Percentiles rank a stretch among this genome's conserved stretches.
phyloP scores from a whole-genome alignment of 2,113 vertebrate species.

The Pteronura brasiliensis region DNA sequence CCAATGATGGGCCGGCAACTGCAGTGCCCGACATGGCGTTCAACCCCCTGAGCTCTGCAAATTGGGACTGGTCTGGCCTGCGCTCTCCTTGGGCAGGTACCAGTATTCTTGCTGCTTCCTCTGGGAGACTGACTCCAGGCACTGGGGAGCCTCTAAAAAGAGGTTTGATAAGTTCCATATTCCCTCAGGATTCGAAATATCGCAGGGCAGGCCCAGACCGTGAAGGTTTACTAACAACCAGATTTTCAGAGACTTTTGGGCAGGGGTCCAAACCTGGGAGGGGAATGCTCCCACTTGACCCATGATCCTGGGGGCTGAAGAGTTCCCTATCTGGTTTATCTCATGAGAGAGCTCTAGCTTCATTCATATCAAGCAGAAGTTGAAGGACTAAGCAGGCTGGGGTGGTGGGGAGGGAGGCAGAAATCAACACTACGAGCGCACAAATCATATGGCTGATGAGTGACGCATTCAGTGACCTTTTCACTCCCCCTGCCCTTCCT shows the following conservation, averaged over 20 bases:
- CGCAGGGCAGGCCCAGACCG: background rate
- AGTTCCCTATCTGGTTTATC: background rate
- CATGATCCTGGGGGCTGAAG: background rate
- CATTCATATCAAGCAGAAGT: background rate
- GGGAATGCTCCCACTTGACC: background rate
- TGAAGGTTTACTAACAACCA: background rate
- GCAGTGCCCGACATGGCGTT: background rate
- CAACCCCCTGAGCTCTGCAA: background rate
- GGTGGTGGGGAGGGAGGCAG: background rate
- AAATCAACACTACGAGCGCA: too few relatives aligned
- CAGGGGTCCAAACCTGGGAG: background rate
- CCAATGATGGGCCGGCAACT: background rate
- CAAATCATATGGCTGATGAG: background rate
- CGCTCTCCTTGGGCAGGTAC: background rate
- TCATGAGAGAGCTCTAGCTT: background rate
- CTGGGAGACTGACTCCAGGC: background rate
- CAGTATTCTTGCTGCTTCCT: background rate
- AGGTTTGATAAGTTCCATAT: background rate
- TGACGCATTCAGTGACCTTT: background rate
- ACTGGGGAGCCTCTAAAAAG: background rate
- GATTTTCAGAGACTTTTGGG: background rate
- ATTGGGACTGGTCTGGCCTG: background rate
- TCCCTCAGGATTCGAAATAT: background rate
- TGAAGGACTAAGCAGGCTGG: background rate
- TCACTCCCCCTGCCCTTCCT: background rate